Base-by-base conservation (phyloP, 2,797 vertebrate genomes). In the Halcyon leucocephala region DNA sequence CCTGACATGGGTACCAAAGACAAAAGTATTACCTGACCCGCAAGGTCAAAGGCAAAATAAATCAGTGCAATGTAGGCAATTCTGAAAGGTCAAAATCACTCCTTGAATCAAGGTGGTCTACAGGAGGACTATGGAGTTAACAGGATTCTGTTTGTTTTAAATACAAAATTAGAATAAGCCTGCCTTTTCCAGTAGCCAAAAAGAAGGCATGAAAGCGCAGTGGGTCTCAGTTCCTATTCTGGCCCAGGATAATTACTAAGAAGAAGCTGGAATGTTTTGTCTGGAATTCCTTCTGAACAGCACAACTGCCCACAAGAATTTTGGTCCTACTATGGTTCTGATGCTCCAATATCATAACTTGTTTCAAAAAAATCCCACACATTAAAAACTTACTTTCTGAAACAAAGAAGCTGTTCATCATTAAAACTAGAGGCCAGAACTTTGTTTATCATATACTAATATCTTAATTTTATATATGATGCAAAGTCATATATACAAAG, bases 271-370 rank as follows among this genome's bases (percentile, higher is more conserved):
- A 87, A 67, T 81, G 61, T 89, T 88, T 89, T 57, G 44, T 54
- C 55, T 83, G 71, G 82, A 93, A 91, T 89, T 72, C 85, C 76
- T 86, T 86, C 81, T 82, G 46, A 92, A 66, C 19, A 89, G 62
- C 84, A 86, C 5, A 44, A 91, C 21, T 55, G 19, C 29, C 77
- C 82, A 85, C 74, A 91, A 77, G 57, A 91, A 87, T 92, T 95
- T 91, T 77, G 48, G 31, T 94, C 25, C 44, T 74, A 14, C 55
- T 60, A 33, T 7, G 1, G 1, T 64, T 87, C 29, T 35, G 58
- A 76, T 62, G 58, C 21, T 48, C 55, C 46, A 20, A 31, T 54
- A 76, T 28, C 35, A 33, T 14, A 70, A 73, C 3, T 60, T 39
- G 6, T 35, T 88, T 84, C 31, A 2, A 77, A 80, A 46, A 84